A percentile compares a stretch with the other conserved stretches of the same genome.
Evolutionary conservation across 2,113 vertebrate genomes (phyloP).

Genomic region (Polyodon spathula): DNA sequence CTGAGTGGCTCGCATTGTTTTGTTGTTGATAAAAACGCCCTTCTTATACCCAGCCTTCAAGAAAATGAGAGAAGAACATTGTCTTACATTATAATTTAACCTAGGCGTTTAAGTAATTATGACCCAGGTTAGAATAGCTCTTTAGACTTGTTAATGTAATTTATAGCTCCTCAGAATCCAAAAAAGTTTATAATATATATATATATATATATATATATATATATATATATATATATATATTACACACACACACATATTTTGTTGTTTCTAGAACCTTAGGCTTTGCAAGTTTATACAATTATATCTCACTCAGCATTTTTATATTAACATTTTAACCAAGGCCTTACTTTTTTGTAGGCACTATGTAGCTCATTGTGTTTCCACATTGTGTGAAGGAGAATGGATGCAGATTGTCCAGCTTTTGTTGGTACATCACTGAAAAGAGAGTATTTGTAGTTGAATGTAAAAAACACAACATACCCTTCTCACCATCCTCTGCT

Average conservation of each 20-base stretch:
- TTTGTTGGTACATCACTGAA: conserved; percentile 49
- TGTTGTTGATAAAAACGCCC: conserved; percentile 71
- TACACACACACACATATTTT: no score
- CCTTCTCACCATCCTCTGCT: no score
- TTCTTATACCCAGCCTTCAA: conserved; percentile 75
- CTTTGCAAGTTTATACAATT: neutral
- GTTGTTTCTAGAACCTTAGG: neutral
- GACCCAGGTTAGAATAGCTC: neutral
- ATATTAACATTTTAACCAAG: neutral
- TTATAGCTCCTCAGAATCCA: neutral
- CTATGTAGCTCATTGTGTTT: conserved; percentile 63
- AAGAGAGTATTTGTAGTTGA: neutral
- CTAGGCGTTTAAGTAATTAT: neutral
- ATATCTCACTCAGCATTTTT: neutral
- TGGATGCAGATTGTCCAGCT: conserved; percentile 62
- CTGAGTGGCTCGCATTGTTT: no score
- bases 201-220: no score
- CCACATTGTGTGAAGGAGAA: conserved; percentile 77
- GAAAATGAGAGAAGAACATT: conserved; percentile 18
- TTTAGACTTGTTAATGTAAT: no score
- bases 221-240: no score
- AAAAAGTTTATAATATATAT: no score
- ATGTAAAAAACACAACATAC: no score
- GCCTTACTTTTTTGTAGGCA: conserved; percentile 70
- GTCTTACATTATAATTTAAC: neutral